Evolutionary conservation across 2,888 invertebrate genomes (phyloP).

Genomic region (Biston stratarius): DNA sequence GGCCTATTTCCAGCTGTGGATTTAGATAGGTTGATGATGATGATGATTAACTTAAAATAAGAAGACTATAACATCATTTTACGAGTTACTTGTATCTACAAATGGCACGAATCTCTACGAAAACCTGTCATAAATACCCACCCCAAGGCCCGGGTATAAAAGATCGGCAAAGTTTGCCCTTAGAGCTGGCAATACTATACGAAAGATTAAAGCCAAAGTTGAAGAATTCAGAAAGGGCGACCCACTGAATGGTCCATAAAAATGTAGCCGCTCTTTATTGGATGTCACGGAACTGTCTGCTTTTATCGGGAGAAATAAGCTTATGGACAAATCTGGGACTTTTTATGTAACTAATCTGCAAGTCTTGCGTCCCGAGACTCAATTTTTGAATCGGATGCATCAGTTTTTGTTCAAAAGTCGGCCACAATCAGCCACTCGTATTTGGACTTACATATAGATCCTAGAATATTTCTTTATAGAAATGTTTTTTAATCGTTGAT

Average conservation of each 20-base stretch:
- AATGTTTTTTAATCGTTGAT: no score
- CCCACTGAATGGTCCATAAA: conserved; percentile 73
- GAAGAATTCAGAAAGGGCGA: conserved; percentile 72
- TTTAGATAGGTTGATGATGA: no score
- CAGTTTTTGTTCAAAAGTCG: no score
- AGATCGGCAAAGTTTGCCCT: conserved; percentile 65
- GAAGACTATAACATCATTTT: conserved; percentile 28
- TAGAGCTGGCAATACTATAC: conserved; percentile 66
- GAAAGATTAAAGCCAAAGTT: conserved; percentile 74
- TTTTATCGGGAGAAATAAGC: conserved; percentile 43
- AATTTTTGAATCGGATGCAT: no score
- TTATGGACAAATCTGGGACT: conserved; percentile 6
- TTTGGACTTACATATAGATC: no score
- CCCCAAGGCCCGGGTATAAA: conserved; percentile 54
- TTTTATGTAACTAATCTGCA: conserved; percentile 9
- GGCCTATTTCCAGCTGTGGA: no score
- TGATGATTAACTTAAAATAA: conserved; percentile 13
- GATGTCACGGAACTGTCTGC: conserved; percentile 63
- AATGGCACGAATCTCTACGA: conserved; percentile 56
- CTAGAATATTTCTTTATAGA: no score
- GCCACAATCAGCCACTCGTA: no score
- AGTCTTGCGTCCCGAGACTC: not conserved
- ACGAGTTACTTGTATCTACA: conserved; percentile 49
- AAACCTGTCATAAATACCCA: conserved; percentile 57
- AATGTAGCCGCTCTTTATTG: conserved; percentile 72